A percentile compares a stretch with the other conserved stretches of the same genome.
These are phyloP conservation scores for Drosophila glabriapex DNA, from an alignment of 2,888 invertebrate genomes.

Conservation along the genomic window DNA sequence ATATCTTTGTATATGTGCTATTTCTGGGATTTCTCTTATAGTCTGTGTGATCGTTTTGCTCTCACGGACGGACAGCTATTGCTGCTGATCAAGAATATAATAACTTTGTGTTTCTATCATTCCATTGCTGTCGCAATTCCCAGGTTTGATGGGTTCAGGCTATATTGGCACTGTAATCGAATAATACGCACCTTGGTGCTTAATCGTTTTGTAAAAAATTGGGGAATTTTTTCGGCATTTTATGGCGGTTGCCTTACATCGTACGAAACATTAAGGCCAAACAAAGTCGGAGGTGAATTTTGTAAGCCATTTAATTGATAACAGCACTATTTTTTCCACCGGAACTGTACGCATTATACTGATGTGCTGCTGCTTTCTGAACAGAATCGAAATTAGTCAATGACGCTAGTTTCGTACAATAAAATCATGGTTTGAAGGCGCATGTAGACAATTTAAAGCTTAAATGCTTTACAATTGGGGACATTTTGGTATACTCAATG, in stretches of 20 bases:
- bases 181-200: background rate
- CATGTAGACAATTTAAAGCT: slow-evolving; percentile 30
- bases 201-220: background rate
- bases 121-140: background rate
- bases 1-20: background rate
- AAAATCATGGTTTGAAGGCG: slow-evolving; percentile 3
- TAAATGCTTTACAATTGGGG: slow-evolving; percentile 14
- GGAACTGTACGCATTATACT: background rate
- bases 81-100: background rate
- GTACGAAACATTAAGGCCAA: background rate
- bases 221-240: background rate
- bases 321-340: background rate
- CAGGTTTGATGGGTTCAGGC: background rate
- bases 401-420: slow-evolving; percentile 12
- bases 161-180: background rate
- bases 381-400: slow-evolving; percentile 16
- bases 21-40: background rate
- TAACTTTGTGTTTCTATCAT: background rate
- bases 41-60: background rate
- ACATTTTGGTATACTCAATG: slow-evolving; percentile 15
- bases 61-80: background rate
- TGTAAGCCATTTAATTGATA: background rate
- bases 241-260: background rate
- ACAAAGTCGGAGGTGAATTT: background rate
- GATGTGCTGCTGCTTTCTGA: background rate